Evolutionary conservation across 2,113 vertebrate species (phyloP).

Genomic region (Salminus brasiliensis): DNA sequence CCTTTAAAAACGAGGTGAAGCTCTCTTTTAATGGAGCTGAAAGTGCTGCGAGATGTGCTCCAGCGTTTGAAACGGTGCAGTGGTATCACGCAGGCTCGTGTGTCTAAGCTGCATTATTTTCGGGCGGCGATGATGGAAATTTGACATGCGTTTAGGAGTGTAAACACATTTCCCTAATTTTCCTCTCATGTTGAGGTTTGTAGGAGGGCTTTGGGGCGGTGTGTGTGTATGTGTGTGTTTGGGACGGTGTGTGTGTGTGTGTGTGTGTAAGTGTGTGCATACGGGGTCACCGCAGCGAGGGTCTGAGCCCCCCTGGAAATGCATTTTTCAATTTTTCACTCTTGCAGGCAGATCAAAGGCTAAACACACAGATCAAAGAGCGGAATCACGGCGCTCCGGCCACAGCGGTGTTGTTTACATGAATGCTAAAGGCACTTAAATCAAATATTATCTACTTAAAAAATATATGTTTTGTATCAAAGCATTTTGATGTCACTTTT

Average conservation of each 20-base stretch:
- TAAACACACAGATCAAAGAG: constrained; percentile 76
- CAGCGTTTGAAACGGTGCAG: too few species aligned
- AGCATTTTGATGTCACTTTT: constrained; percentile 81
- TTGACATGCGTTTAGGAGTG: background rate
- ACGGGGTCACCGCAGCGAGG: constrained; percentile 70
- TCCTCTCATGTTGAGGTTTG: constrained; percentile 64
- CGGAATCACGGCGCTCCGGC: constrained; percentile 71
- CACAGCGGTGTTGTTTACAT: constrained; percentile 83
- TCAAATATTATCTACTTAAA: constrained; percentile 79
- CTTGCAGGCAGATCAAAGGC: constrained; percentile 76
- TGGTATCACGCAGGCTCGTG: too few species aligned
- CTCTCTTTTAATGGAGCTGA: background rate
- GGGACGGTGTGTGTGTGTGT: constrained; percentile 20
- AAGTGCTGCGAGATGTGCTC: too few species aligned
- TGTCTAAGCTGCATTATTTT: constrained; percentile 55
- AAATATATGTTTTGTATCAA: constrained; percentile 79
- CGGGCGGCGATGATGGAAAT: background rate
- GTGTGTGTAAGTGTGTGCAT: constrained; percentile 53
- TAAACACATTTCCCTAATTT: constrained; percentile 76
- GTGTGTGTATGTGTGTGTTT: constrained; percentile 67
- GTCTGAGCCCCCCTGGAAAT: constrained; percentile 73
- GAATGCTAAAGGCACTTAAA: constrained; percentile 80
- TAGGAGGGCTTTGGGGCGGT: constrained; percentile 63
- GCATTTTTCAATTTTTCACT: constrained; percentile 80
- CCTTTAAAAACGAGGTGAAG: background rate